Conservation (phyloP, 2,797 vertebrate species). For the Cryptoprocta ferox region DNA sequence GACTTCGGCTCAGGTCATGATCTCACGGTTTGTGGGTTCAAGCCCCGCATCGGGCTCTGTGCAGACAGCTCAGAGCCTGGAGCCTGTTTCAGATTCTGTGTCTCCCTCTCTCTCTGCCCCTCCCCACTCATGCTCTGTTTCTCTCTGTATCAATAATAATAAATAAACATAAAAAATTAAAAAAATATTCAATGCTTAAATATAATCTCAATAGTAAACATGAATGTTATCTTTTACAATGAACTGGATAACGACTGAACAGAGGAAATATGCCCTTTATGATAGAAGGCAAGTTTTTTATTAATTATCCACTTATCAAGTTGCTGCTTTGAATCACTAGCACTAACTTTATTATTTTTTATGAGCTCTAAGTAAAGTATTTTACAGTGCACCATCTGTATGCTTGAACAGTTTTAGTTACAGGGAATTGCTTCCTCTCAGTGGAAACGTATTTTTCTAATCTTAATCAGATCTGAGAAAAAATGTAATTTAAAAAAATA, state of each 20-base stretch:
- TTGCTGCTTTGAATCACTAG: neutral
- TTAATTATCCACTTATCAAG: neutral
- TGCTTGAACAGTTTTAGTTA: neutral
- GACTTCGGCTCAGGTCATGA: too few species aligned
- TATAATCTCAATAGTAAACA: neutral
- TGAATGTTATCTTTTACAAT: neutral
- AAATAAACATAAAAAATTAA: too few species aligned
- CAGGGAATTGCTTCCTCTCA: constrained; percentile 1
- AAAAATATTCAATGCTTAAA: neutral
- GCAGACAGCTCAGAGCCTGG: too few species aligned
- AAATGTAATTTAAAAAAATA: neutral
- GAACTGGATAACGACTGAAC: neutral
- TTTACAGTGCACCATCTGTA: neutral
- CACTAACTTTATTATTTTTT: constrained; percentile 10
- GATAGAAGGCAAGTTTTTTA: neutral
- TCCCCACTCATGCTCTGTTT: too few species aligned
- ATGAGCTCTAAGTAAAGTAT: neutral
- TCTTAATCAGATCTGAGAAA: neutral
- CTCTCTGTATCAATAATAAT: too few species aligned
- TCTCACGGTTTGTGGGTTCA: too few species aligned
- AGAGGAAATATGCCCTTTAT: neutral
- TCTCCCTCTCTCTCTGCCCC: too few species aligned
- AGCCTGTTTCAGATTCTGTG: too few species aligned
- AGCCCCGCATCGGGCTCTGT: too few species aligned
- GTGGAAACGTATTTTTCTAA: neutral